phyloP scores from a whole-genome alignment of 2,113 vertebrate species.

The Ciconia stormi region DNA sequence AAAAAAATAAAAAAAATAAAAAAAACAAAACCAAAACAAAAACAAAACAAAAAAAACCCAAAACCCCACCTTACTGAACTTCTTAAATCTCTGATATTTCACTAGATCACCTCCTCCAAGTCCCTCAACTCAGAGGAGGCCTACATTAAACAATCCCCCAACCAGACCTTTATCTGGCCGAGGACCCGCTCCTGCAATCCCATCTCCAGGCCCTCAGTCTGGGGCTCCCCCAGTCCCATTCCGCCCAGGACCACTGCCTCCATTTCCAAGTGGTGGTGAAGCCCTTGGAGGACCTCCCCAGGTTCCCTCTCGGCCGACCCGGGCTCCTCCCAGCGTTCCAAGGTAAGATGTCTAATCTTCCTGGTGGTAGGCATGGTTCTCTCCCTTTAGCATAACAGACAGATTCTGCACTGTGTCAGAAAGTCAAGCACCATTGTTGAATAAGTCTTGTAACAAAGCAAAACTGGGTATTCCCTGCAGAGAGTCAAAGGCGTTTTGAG shows the following conservation, averaged over 20 bases:
- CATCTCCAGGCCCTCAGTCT: slow-evolving; percentile 72
- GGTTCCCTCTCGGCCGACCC: slow-evolving; percentile 71
- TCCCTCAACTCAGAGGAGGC: slow-evolving; percentile 82
- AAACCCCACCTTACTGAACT: background rate
- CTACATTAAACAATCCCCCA: slow-evolving; percentile 53
- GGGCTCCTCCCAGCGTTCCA: slow-evolving; percentile 81
- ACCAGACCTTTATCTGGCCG: slow-evolving; percentile 60
- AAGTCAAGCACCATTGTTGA: background rate
- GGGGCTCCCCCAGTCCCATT: slow-evolving; percentile 77
- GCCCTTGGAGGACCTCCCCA: slow-evolving; percentile 68
- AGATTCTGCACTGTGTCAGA: background rate
- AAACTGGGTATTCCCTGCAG: background rate
- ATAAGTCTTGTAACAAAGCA: background rate
- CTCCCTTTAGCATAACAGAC: slow-evolving; percentile 50
- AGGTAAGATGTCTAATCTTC: slow-evolving; percentile 75
- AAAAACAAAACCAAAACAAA: background rate
- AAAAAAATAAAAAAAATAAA: background rate
- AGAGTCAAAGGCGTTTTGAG: background rate
- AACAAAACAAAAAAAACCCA: background rate
- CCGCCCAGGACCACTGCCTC: slow-evolving; percentile 65
- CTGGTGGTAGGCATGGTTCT: slow-evolving; percentile 17
- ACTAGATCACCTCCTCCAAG: slow-evolving; percentile 85
- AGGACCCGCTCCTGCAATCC: slow-evolving; percentile 77
- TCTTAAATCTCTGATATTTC: background rate
- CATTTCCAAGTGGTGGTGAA: slow-evolving; percentile 75